These are phyloP conservation scores for Laothoe populi DNA, from an alignment of 2,888 invertebrate genomes.

Conservation along the genomic window DNA sequence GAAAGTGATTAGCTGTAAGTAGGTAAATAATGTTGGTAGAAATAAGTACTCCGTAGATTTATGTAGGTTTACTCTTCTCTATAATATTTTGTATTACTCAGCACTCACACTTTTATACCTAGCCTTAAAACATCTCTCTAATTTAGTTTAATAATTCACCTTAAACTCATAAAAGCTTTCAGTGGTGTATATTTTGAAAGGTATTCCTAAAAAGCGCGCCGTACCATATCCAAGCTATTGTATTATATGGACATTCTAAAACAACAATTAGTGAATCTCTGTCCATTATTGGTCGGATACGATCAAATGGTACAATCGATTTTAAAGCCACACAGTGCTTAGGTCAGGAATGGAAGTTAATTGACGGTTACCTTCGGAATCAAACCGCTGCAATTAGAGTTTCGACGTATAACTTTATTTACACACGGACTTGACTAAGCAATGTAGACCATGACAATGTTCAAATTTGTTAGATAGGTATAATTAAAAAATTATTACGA, in stretches of 20 bases:
- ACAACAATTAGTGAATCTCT: constrained; percentile 40
- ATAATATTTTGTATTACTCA: neutral
- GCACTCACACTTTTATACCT: constrained; percentile 8
- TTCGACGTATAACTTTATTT: constrained; percentile 16
- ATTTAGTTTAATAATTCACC: constrained; percentile 14
- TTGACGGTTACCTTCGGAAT: constrained; percentile 43
- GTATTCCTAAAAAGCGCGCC: constrained; percentile 19
- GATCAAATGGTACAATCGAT: constrained; percentile 47
- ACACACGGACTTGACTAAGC: neutral
- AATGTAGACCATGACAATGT: neutral
- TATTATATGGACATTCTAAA: constrained; percentile 10
- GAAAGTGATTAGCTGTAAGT: neutral
- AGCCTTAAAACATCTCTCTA: constrained; percentile 9
- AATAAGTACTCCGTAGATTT: constrained; percentile 8
- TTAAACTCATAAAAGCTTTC: constrained; percentile 22
- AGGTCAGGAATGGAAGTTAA: constrained; percentile 46
- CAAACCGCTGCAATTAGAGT: constrained; percentile 36
- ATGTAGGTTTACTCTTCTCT: neutral
- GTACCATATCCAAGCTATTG: constrained; percentile 20
- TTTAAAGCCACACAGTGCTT: constrained; percentile 46
- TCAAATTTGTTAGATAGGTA: neutral
- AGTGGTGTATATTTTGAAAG: neutral
- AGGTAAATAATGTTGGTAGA: neutral
- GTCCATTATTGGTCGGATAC: constrained; percentile 39
- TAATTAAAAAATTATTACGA: neutral